A percentile compares a stretch with the other conserved stretches of the same genome.
Conservation (phyloP, 2,888 invertebrate species). For the Himalopsyche tibetana region DNA sequence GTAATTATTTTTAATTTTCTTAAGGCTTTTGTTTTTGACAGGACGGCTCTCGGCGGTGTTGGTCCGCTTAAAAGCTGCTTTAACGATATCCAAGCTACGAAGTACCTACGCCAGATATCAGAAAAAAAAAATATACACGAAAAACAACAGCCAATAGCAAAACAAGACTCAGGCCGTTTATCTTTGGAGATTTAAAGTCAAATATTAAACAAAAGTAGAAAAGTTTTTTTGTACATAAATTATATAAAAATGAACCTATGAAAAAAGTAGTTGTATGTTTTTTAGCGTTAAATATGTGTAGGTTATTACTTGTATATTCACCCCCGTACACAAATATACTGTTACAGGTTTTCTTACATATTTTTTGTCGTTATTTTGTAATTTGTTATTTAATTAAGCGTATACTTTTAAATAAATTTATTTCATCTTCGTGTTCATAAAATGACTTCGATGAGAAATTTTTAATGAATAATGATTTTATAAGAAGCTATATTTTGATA, state of each 20-base stretch:
- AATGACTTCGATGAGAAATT: no score
- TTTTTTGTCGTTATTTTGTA: no score
- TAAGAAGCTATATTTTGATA: no score
- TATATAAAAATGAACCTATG: neutral
- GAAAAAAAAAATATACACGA: conserved; percentile 5
- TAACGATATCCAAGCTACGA: conserved; percentile 31
- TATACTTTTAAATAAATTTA: no score
- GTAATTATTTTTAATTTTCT: conserved; percentile 65
- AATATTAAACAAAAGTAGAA: neutral
- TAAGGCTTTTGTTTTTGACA: conserved; percentile 64
- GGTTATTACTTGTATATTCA: no score
- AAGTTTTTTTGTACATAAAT: neutral
- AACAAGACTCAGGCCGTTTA: neutral
- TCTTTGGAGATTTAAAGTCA: conserved; percentile 6
- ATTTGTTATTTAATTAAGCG: no score
- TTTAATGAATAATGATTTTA: no score
- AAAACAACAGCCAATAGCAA: neutral
- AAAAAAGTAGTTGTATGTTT: no score
- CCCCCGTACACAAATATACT: no score
- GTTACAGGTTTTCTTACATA: no score
- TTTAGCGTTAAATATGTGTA: no score
- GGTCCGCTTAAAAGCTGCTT: conserved; percentile 33
- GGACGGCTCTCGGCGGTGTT: conserved; percentile 44
- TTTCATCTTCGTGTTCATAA: no score
- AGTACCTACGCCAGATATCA: neutral